A percentile compares a stretch with the other conserved stretches of the same genome.
phyloP scores from a whole-genome alignment of 2,888 invertebrate species.

The Nomada hirtipes region DNA sequence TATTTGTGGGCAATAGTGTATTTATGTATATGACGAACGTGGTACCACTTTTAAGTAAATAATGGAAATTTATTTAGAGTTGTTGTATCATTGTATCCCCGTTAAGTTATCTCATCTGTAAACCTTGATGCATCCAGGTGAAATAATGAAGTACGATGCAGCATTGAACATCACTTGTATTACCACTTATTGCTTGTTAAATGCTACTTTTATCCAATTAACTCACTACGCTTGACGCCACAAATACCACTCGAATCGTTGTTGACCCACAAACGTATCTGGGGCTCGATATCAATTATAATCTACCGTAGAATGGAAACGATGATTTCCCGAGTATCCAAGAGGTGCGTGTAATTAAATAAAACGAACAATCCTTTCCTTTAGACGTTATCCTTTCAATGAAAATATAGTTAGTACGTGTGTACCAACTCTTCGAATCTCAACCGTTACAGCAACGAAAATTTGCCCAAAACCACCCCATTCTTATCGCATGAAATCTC shows the following conservation, averaged over 20 bases:
- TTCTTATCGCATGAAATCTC: too few species aligned
- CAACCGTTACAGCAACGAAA: too few species aligned
- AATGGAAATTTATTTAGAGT: too few species aligned
- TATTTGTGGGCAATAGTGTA: not conserved
- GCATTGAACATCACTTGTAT: not conserved
- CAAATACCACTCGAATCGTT: conserved; percentile 9
- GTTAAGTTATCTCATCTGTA: not conserved
- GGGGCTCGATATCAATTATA: not conserved
- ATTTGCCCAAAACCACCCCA: too few species aligned
- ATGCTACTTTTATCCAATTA: not conserved
- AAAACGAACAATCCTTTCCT: not conserved
- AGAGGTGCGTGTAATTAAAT: too few species aligned
- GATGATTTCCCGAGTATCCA: not conserved
- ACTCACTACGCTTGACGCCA: conserved; percentile 5
- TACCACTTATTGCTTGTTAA: not conserved
- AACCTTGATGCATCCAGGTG: not conserved
- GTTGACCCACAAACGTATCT: conserved; percentile 9
- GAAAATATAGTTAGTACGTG: too few species aligned
- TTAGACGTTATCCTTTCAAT: not conserved
- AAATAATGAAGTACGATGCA: not conserved
- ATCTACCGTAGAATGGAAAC: not conserved
- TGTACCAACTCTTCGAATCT: too few species aligned
- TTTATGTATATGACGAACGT: not conserved
- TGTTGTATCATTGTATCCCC: not conserved
- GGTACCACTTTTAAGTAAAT: too few species aligned